phyloP scores from a whole-genome alignment of 2,797 vertebrate genomes.

The Falco naumanni region DNA sequence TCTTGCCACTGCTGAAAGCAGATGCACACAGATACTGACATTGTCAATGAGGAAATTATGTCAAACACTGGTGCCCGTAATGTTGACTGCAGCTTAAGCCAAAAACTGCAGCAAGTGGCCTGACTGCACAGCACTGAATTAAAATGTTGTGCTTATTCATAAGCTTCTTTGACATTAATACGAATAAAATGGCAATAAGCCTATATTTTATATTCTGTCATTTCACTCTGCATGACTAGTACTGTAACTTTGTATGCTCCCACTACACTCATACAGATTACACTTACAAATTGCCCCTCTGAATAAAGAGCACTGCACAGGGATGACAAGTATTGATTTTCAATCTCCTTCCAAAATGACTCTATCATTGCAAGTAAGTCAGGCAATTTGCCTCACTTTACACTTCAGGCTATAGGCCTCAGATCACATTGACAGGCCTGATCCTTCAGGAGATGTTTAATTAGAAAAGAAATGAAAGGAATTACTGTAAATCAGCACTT shows the following conservation, averaged over 20 bases:
- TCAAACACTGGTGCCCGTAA: neutral
- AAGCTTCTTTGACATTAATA: conserved; percentile 49
- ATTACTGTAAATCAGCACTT: conserved; percentile 75
- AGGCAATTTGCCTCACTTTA: conserved; percentile 76
- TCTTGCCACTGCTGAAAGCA: neutral
- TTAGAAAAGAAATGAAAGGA: conserved; percentile 74
- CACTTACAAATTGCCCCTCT: conserved; percentile 73
- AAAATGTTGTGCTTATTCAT: conserved; percentile 45
- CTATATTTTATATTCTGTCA: conserved; percentile 31
- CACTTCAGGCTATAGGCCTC: conserved; percentile 62
- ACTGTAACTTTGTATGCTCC: conserved; percentile 60
- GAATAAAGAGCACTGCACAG: conserved; percentile 61
- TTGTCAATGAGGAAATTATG: neutral
- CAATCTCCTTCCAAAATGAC: conserved; percentile 75
- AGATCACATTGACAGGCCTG: conserved; percentile 67
- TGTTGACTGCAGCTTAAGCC: conserved; percentile 15
- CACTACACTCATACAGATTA: conserved; percentile 54
- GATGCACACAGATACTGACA: neutral
- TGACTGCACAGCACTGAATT: conserved; percentile 30
- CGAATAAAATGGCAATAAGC: conserved; percentile 54
- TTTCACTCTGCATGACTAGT: neutral
- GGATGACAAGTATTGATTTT: conserved; percentile 82
- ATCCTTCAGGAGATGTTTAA: conserved; percentile 76
- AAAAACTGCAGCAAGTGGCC: conserved; percentile 35
- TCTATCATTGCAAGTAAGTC: conserved; percentile 71